Evolutionary conservation across 2,113 vertebrate species (phyloP), one percentile per base, ranked within the genome.

Genomic region (Dendrocopos noguchii): DNA sequence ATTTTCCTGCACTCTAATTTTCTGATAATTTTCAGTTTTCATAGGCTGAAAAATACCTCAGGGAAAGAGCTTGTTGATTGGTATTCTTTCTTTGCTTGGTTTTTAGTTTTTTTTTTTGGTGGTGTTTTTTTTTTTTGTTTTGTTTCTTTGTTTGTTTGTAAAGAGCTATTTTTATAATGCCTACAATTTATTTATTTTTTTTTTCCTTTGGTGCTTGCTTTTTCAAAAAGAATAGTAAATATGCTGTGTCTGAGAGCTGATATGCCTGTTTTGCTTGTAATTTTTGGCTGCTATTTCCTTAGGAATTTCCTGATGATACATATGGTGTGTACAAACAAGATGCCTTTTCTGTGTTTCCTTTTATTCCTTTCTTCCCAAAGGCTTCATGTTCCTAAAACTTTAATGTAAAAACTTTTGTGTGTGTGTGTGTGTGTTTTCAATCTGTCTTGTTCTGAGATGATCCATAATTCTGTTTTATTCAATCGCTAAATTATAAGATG

Each of bases 191-290:
- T 88, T 63, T 15, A 53, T 10, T 57, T 12, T 65, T 84, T 65
- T 84, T 65, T 55, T 11, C 55, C 64, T 82, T 71, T 2, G 2
- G 4, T 80, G 24, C 36, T 89, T 60, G 15, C 15, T 91, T 87
- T 93, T 80, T 84, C 78, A 92, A 91, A 94, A 96, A 44, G 78
- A 94, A 94, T 74, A 91, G 36, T 20, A 80, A 71, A 92, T 91
- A 36, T 36, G 28, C 34, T 82, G 7, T 47, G 79, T 91, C 29
- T 73, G 42, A 71, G 74, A 92, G 33, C 25, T 56, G 59, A 67
- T 63, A 76, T 27, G 44, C 25, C 36, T 70, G 12, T 83, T 84
- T 89, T 47, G 33, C 63, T 89, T 39, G 2, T 79, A 85, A 80
- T 13, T 70, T 84, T 81, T 47, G 67, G 59, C 87, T 94, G 52